Evolutionary conservation across 2,888 invertebrate species (phyloP).

Genomic region (Gastracanthus pulcherrimus): DNA sequence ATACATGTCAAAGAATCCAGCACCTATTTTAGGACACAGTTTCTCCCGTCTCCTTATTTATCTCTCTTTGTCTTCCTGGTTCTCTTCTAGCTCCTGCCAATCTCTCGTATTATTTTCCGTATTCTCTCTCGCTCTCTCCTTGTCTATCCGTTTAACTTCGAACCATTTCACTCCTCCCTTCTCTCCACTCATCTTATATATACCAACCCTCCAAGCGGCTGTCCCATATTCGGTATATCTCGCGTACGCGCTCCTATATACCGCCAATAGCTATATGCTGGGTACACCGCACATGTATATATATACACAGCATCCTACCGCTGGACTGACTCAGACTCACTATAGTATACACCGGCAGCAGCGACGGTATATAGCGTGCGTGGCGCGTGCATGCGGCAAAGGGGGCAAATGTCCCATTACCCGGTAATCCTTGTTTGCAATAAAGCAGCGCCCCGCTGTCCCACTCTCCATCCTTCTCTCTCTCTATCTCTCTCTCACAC

Average conservation of each 20-base stretch:
- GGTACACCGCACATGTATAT: not conserved
- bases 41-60: no score
- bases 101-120: constrained; percentile 13
- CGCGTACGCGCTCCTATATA: no score
- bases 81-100: not conserved
- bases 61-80: no score
- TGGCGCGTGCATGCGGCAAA: constrained; percentile 60
- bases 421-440: constrained; percentile 77
- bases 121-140: no score
- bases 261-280: no score
- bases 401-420: constrained; percentile 74
- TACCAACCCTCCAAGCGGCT: not conserved
- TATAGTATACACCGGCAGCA: not conserved
- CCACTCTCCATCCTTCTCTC: constrained; percentile 64
- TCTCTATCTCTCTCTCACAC: constrained; percentile 71
- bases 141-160: constrained; percentile 17
- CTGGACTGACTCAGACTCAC: constrained; percentile 16
- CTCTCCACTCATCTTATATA: not conserved
- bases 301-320: no score
- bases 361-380: constrained; percentile 13
- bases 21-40: no score
- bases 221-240: constrained; percentile 1
- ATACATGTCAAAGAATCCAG: no score
- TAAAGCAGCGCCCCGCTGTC: constrained; percentile 75
- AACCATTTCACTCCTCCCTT: constrained; percentile 19